Evolutionary conservation across 2,888 invertebrate species (phyloP).

Genomic region (Drosophila percnosoma): DNA sequence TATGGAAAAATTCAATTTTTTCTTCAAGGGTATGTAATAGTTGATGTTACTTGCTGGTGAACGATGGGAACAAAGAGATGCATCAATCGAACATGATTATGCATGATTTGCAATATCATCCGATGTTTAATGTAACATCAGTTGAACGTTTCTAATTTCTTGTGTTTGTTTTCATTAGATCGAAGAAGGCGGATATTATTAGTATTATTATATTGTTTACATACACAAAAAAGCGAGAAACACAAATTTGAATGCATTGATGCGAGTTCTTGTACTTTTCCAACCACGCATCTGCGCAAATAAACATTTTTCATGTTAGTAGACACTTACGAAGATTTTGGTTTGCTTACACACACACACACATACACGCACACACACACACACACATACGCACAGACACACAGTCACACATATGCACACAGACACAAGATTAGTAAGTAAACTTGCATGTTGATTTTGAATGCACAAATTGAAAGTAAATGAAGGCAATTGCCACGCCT

Average conservation of each 20-base stretch:
- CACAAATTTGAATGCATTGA: not conserved
- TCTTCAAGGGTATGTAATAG: not conserved
- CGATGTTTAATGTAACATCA: not conserved
- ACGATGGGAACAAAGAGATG: not conserved
- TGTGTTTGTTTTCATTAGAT: not conserved
- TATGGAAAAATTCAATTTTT: not conserved
- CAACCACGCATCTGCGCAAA: not conserved
- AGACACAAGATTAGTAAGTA: slow-evolving; percentile 47
- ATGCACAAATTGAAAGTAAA: slow-evolving; percentile 35
- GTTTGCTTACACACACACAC: slow-evolving; percentile 3
- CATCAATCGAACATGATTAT: not conserved
- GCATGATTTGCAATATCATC: not conserved
- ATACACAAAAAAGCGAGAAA: not conserved
- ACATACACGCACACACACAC: not conserved
- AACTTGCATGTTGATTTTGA: slow-evolving; percentile 31
- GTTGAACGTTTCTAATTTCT: not conserved
- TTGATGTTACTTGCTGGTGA: not conserved
- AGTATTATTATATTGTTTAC: not conserved
- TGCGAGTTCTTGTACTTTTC: not conserved
- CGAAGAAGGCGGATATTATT: slow-evolving; percentile 2
- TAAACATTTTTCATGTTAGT: not conserved
- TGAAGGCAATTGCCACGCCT: slow-evolving; percentile 26
- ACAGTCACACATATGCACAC: slow-evolving; percentile 18
- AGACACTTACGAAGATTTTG: slow-evolving; percentile 64
- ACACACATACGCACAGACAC: slow-evolving; percentile 1